Base-by-base conservation (phyloP, 2,888 invertebrate genomes). In the Dasypolia templi region DNA sequence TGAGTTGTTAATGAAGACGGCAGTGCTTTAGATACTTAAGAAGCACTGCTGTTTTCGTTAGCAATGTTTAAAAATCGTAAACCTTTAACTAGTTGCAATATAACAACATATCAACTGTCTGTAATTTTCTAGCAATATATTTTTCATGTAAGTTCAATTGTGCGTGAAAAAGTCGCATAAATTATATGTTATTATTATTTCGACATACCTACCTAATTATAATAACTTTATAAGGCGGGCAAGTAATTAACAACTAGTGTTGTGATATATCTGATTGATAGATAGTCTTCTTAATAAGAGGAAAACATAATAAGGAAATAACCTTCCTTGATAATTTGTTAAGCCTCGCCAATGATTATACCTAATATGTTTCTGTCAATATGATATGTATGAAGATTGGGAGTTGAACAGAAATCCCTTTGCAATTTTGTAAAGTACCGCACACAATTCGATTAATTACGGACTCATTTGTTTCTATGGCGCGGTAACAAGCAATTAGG, bases 301-400 rank as follows among this genome's bases (percentile, higher is more conserved):
- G 76, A 71, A 90, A 87, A 86, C 75, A 83, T 82, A 83, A 87
- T 84, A 79, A 86, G 87, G 80, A 87, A 88, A 86, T 82, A 77
- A 79, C 83, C 73, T 86, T 72, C 73, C 72, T 46, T 58, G 39
- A 19, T 76, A 75, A 83, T 71, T 83, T 80, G 53, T 72, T 75
- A 58, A 71, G 67, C 61, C 1, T 22, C 29, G n/a, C 22, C 14
- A 29, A 35, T 35, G 6, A 12, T 39, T 49, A n/a, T n/a, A n/a
- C n/a, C n/a, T n/a, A n/a, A n/a, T n/a, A n/a, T n/a, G n/a, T n/a
- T n/a, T n/a, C n/a, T n/a, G n/a, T n/a, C n/a, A n/a, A n/a, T n/a
- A n/a, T n/a, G n/a, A n/a, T n/a, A n/a, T n/a, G n/a, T n/a, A n/a
- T n/a, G n/a, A n/a, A n/a, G n/a, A n/a, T n/a, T n/a, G n/a, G n/a